phyloP scores from a whole-genome alignment of 2,113 vertebrate genomes.

The Abramis brama region DNA sequence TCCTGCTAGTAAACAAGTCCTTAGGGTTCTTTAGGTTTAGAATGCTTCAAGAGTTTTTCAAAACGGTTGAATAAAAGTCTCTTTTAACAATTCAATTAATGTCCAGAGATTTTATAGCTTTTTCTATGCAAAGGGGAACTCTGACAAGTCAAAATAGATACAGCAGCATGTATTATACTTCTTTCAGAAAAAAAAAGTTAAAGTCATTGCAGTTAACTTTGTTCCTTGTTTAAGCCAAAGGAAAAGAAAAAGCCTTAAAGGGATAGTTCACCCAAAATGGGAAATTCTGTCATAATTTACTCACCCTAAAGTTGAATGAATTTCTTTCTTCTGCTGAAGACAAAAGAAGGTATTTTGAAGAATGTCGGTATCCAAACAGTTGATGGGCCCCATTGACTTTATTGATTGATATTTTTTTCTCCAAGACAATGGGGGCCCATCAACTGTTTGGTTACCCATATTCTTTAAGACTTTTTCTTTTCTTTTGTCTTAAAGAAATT shows the following conservation, averaged over 20 bases:
- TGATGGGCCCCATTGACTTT: too few species aligned
- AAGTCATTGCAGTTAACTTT: neutral
- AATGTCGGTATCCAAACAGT: too few species aligned
- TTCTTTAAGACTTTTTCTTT: too few species aligned
- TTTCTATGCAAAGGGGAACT: neutral
- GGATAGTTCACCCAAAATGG: too few species aligned
- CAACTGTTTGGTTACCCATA: too few species aligned
- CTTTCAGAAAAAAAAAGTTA: neutral
- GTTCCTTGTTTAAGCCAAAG: neutral
- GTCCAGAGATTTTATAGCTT: neutral
- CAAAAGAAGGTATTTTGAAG: too few species aligned
- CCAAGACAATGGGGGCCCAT: too few species aligned
- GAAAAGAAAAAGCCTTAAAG: neutral
- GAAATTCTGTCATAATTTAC: too few species aligned
- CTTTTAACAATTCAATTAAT: conserved; percentile 12
- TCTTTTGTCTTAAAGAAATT: too few species aligned
- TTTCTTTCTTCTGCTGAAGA: too few species aligned
- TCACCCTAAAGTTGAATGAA: too few species aligned
- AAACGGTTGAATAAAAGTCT: neutral
- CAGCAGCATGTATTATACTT: neutral
- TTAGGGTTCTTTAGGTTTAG: conserved; percentile 16
- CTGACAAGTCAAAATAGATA: neutral
- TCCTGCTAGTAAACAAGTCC: conserved; percentile 21
- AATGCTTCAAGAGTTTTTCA: neutral
- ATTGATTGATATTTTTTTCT: too few species aligned